Evolutionary conservation across 2,888 invertebrate genomes (phyloP), one percentile per base, ranked within the genome.

Genomic region (Vesta saturnalis): DNA sequence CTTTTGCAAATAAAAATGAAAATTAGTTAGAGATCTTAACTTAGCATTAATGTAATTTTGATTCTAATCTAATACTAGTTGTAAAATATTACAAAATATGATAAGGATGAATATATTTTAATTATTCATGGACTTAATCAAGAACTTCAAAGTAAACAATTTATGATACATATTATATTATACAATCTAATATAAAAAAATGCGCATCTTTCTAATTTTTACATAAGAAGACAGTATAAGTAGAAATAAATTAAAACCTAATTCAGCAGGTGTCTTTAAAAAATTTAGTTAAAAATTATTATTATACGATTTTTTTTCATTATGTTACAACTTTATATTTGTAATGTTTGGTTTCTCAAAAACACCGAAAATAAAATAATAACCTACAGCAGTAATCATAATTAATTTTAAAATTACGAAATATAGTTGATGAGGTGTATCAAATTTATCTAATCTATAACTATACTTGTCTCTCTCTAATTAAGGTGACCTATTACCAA

Each of bases 111-210:
- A 39, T n/a, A n/a, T 39, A 23, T 23, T 39, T 39, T 39, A 39
- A 39, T 39, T 39, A 39, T 39, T 39, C 39, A 39, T 39, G 39
- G n/a, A 39, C 39, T 39, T 39, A 39, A 39, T 39, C 39, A 39
- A 1, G 39, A 39, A 39, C 39, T 39, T 39, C 39, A 39, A 39
- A 39, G 39, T 39, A 39, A 39, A 39, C 39, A 39, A 39, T 39
- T 39, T 39, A 39, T 39, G 39, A 39, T n/a, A 39, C 39, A 39
- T 39, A 39, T 39, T 39, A n/a, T n/a, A n/a, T n/a, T n/a, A 39
- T 39, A 39, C 8, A 39, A 39, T 39, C 39, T 39, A 39, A 39
- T 39, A 39, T 39, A 39, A 39, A 39, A 39, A 39, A 39, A 39
- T 39, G 39, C 39, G 39, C 39, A 39, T 39, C 39, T 39, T 39